These are phyloP conservation scores for Sebastes cheni DNA, from an alignment of 2,797 vertebrate genomes.

Conservation along the genomic window DNA sequence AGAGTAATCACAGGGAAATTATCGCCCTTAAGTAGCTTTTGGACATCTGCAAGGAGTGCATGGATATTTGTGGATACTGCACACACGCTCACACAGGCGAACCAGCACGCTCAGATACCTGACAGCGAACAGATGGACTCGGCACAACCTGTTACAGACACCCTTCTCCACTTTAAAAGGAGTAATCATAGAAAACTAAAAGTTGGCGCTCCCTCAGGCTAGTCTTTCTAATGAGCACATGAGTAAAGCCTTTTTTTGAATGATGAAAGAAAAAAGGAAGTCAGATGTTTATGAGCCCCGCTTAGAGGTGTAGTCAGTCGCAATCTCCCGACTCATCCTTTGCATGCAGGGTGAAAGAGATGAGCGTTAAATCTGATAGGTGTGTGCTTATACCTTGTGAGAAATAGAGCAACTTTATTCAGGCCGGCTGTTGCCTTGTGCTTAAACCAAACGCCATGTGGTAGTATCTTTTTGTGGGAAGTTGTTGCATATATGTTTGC, in stretches of 20 bases:
- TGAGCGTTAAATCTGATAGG: constrained; percentile 11
- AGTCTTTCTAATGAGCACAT: constrained; percentile 28
- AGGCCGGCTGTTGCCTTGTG: not conserved
- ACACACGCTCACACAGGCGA: not conserved
- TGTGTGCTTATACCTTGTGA: constrained; percentile 14
- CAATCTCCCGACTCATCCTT: not conserved
- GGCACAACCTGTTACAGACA: constrained; percentile 47
- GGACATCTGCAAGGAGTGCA: constrained; percentile 65
- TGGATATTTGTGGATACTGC: constrained; percentile 29
- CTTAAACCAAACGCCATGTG: not conserved
- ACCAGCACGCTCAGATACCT: constrained; percentile 39
- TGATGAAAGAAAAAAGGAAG: constrained; percentile 41
- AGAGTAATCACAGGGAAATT: constrained; percentile 76
- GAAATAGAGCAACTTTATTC: not conserved
- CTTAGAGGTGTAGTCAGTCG: constrained; percentile 9
- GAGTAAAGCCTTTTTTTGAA: constrained; percentile 28
- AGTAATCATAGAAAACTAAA: constrained; percentile 52
- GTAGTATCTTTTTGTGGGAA: not conserved
- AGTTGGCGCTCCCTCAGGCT: constrained; percentile 21
- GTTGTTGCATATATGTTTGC: not conserved
- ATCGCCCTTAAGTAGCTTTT: constrained; percentile 73
- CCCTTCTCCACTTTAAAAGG: constrained; percentile 46
- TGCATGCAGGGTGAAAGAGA: constrained; percentile 12
- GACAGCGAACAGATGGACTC: constrained; percentile 72
- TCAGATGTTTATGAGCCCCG: constrained; percentile 31